phyloP scores from a whole-genome alignment of 92 coral and sea anemone species.

The Phymanthus crucifer region DNA sequence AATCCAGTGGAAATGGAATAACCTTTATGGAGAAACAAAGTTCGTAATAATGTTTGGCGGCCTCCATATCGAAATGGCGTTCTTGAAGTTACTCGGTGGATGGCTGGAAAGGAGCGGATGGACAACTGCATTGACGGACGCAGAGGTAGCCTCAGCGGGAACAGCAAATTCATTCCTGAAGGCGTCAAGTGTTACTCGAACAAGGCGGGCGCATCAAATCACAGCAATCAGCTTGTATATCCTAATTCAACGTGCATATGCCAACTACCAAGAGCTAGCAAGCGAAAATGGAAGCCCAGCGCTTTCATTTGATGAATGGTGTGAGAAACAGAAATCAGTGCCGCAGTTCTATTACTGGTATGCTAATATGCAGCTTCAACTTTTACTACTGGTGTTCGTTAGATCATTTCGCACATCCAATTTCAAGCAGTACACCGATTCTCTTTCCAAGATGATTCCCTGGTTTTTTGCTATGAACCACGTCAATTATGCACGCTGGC shows the following conservation, averaged over 20 bases:
- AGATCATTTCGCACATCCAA: slow-evolving; percentile 51
- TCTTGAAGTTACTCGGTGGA: slow-evolving; percentile 45
- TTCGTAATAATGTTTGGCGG: slow-evolving; percentile 69
- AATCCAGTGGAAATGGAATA: slow-evolving; percentile 56
- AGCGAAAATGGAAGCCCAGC: slow-evolving; percentile 29
- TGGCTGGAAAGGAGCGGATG: slow-evolving; percentile 64
- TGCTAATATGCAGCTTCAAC: slow-evolving; percentile 27
- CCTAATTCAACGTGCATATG: too few species aligned
- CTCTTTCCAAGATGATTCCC: too few species aligned
- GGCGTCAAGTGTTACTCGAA: slow-evolving; percentile 43
- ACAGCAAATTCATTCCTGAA: slow-evolving; percentile 67
- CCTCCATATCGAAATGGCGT: slow-evolving; percentile 54
- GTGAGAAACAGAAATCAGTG: slow-evolving; percentile 48
- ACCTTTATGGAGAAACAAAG: slow-evolving; percentile 47
- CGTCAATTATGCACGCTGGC: slow-evolving; percentile 51
- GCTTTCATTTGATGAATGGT: slow-evolving; percentile 57
- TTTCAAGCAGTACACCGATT: slow-evolving; percentile 29
- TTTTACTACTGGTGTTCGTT: slow-evolving; percentile 42
- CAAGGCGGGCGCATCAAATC: slow-evolving; percentile 67
- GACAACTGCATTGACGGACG: slow-evolving; percentile 54
- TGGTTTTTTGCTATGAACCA: slow-evolving; percentile 44
- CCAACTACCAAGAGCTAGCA: slow-evolving; percentile 41
- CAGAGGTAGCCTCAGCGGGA: slow-evolving; percentile 51
- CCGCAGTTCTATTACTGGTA: too few species aligned
- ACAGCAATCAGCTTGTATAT: slow-evolving; percentile 54